A percentile compares a stretch with the other conserved stretches of the same genome.
phyloP scores from a whole-genome alignment of 30 jellyfish, hydroid and myxozoan genomes.

The Hydra vulgaris region DNA sequence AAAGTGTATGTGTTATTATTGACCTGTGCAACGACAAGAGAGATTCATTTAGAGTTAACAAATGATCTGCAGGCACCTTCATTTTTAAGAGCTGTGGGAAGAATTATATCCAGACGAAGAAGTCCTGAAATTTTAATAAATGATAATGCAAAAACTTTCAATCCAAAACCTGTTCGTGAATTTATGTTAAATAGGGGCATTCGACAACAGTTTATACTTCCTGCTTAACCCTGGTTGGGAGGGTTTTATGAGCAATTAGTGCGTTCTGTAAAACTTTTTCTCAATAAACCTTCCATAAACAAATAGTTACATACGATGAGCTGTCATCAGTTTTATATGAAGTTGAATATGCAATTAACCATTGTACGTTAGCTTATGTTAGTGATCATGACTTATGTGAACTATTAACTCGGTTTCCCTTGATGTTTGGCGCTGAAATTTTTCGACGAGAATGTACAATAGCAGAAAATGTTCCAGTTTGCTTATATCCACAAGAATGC shows the following conservation, averaged over 20 bases:
- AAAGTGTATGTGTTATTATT: slow-evolving; percentile 25
- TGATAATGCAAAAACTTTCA: slow-evolving; percentile 18
- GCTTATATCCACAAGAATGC: not conserved
- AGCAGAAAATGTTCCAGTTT: not conserved
- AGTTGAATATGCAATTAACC: no score
- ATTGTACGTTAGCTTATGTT: slow-evolving; percentile 16
- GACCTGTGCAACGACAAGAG: no score
- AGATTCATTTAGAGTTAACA: slow-evolving; percentile 50
- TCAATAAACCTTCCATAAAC: no score
- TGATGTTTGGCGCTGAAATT: slow-evolving; percentile 23
- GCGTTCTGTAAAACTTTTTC: no score
- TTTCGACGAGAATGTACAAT: not conserved
- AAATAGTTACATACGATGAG: no score
- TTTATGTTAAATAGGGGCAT: not conserved
- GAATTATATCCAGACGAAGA: slow-evolving; percentile 38
- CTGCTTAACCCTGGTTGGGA: no score
- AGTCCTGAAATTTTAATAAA: slow-evolving; percentile 16
- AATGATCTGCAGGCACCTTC: slow-evolving; percentile 26
- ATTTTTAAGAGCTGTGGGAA: slow-evolving; percentile 16
- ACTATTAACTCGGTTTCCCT: slow-evolving; percentile 29
- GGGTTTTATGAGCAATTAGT: no score
- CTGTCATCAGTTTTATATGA: no score
- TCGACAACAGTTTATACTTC: no score
- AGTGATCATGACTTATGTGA: slow-evolving; percentile 11
- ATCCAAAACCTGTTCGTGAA: slow-evolving; percentile 4